These are phyloP conservation scores for human (Homo sapiens) DNA, from an alignment of 2,113 vertebrate species.

Conservation along the genomic window GRCh38 chr15:54422501-54423000, in stretches of 20 bases:
- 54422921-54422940: neutral
- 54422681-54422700: fast-evolving
- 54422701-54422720: neutral
- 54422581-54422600: neutral
- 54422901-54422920: neutral
- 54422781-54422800: fast-evolving
- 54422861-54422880: neutral
- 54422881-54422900: neutral
- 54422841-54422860: neutral
- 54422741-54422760: neutral
- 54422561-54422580: neutral
- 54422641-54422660: neutral
- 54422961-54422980: neutral
- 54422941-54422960: neutral
- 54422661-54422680: neutral
- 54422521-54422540: neutral
- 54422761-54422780: neutral
- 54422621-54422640: fast-evolving
- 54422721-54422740: neutral
- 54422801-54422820: neutral
- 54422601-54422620: neutral
- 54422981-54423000: neutral
- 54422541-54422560: neutral
- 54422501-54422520: neutral
- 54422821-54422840: neutral